phyloP scores from a whole-genome alignment of 37 sponge, comb jelly and placozoan species.

The Chondrilla cf. caribensis region DNA sequence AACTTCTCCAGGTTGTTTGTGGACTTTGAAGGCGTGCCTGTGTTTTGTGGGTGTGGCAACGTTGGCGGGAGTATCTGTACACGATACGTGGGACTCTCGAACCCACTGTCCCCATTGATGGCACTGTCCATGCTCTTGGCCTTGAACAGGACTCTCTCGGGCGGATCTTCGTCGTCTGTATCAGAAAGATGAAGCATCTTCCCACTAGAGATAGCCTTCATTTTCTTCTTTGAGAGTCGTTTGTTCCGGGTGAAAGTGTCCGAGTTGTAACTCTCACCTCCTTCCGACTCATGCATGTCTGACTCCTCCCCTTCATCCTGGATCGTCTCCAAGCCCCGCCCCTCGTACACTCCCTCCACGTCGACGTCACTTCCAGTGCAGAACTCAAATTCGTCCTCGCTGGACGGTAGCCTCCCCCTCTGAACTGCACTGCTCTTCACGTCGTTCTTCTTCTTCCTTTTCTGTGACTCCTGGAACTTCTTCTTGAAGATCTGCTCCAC shows the following conservation, averaged over 20 bases:
- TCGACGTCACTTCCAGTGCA: not conserved
- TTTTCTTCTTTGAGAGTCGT: not conserved
- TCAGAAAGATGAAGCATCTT: not conserved
- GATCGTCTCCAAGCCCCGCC: not conserved
- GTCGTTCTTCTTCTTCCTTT: not conserved
- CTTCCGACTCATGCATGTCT: not conserved
- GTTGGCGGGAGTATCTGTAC: not conserved
- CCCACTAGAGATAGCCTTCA: not conserved
- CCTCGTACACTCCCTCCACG: not conserved
- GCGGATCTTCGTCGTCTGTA: not conserved
- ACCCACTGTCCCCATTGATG: not conserved
- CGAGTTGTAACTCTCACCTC: not conserved
- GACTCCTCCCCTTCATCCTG: not conserved
- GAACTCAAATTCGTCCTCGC: not conserved
- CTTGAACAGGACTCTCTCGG: not conserved
- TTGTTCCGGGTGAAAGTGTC: not conserved
- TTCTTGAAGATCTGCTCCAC: not conserved
- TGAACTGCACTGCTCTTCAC: not conserved
- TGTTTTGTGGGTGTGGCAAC: not conserved
- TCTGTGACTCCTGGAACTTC: constrained; percentile 9
- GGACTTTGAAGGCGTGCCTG: not conserved
- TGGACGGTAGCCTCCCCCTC: not conserved
- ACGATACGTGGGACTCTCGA: not conserved
- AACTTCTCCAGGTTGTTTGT: not conserved
- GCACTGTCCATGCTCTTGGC: not conserved